Evolutionary conservation across 2,888 invertebrate species (phyloP).

Genomic region (Baronia brevicornis): DNA sequence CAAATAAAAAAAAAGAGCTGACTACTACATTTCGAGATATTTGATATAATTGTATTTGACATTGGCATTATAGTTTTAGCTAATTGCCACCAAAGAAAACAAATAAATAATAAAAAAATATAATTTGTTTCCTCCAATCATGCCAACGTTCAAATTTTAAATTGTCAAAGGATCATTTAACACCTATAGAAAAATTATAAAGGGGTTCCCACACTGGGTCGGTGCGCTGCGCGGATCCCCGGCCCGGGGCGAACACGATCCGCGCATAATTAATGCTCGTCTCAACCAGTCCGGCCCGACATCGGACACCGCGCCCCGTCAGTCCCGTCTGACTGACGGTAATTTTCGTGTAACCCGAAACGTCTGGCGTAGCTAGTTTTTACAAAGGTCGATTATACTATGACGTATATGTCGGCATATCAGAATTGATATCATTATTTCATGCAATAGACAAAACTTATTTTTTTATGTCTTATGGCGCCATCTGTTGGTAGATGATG

Average conservation of each 20-base stretch:
- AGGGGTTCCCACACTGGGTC: conserved; percentile 7
- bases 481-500: too few species aligned
- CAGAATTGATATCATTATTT: conserved; percentile 3
- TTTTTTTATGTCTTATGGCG: too few species aligned
- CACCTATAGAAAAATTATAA: conserved; percentile 1
- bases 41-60: too few species aligned
- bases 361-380: conserved; percentile 39
- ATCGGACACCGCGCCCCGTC: conserved; percentile 23
- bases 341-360: conserved; percentile 58
- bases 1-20: too few species aligned
- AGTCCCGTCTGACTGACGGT: conserved; percentile 41
- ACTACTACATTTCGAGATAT: too few species aligned
- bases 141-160: neutral
- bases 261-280: conserved; percentile 56
- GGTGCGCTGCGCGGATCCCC: neutral
- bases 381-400: conserved; percentile 11
- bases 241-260: conserved; percentile 33
- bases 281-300: conserved; percentile 45
- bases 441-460: too few species aligned
- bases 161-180: conserved; percentile 3
- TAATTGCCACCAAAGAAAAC: too few species aligned
- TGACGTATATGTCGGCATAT: conserved; percentile 3
- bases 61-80: too few species aligned
- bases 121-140: neutral
- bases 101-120: neutral